Percentiles rank a stretch among this genome's conserved stretches.
These are phyloP conservation scores for Bujurquina vittata DNA, from an alignment of 2,113 vertebrate species.

Conservation along the genomic window DNA sequence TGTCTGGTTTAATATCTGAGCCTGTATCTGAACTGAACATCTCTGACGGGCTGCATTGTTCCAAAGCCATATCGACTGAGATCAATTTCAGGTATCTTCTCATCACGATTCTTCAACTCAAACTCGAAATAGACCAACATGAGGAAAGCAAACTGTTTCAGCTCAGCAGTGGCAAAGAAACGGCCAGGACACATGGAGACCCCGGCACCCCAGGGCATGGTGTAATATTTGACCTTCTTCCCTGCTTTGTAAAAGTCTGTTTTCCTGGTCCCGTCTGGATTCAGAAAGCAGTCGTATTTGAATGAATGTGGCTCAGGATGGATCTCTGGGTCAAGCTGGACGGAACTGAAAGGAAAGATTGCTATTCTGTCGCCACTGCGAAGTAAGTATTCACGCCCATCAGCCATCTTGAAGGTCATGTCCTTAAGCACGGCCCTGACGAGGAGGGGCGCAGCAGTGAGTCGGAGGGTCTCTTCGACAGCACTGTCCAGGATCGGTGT, in stretches of 20 bases:
- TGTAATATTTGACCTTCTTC: constrained; percentile 87
- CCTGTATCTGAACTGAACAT: constrained; percentile 86
- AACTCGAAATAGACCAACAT: constrained; percentile 89
- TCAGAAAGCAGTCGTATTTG: constrained; percentile 88
- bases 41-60: constrained; percentile 81
- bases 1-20: constrained; percentile 50
- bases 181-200: constrained; percentile 88
- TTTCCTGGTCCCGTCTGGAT: constrained; percentile 82
- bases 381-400: constrained; percentile 75
- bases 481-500: constrained; percentile 88
- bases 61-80: constrained; percentile 88
- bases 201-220: constrained; percentile 92
- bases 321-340: constrained; percentile 89
- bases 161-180: constrained; percentile 88
- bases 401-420: constrained; percentile 76
- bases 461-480: constrained; percentile 89
- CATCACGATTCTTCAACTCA: constrained; percentile 82
- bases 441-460: constrained; percentile 83
- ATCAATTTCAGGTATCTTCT: constrained; percentile 81
- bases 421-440: constrained; percentile 81
- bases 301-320: constrained; percentile 85
- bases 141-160: constrained; percentile 90
- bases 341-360: constrained; percentile 85
- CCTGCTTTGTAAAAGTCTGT: constrained; percentile 88
- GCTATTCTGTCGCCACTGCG: constrained; percentile 85